Evolutionary conservation across 2,797 vertebrate species (phyloP).

Genomic region (Alfaro cultratus): DNA sequence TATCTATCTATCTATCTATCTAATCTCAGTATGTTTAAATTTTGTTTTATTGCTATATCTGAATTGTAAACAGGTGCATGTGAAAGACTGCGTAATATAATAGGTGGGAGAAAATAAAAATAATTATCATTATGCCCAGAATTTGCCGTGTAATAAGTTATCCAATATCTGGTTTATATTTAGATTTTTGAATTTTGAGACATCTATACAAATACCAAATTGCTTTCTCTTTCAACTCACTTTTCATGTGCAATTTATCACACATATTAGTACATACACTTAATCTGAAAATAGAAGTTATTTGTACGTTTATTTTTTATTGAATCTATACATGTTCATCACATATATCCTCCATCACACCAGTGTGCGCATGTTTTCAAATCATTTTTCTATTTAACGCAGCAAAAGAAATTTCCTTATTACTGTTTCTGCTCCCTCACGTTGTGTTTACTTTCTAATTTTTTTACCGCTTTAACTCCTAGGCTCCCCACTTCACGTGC

Average conservation of each 20-base stretch:
- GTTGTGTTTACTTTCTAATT: background rate
- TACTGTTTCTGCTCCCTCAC: constrained; percentile 7
- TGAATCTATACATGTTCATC: background rate
- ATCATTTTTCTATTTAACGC: background rate
- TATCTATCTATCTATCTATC: background rate
- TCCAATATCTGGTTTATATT: background rate
- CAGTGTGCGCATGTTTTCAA: background rate
- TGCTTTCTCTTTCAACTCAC: background rate
- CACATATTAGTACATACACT: too few relatives aligned
- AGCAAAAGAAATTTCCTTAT: background rate
- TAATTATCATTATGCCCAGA: background rate
- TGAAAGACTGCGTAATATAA: background rate
- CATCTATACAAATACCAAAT: background rate
- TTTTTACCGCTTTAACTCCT: constrained; percentile 15
- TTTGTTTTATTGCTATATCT: background rate
- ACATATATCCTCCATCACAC: background rate
- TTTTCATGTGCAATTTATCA: background rate
- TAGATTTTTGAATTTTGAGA: background rate
- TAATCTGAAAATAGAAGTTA: background rate
- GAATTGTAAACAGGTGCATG: background rate
- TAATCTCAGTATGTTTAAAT: background rate
- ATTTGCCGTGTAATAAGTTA: background rate
- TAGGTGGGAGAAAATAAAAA: background rate
- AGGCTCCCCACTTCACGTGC: constrained; percentile 27
- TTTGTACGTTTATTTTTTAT: background rate